phyloP scores from a whole-genome alignment of 92 coral and sea anemone genomes.

The Actinostola sp. region DNA sequence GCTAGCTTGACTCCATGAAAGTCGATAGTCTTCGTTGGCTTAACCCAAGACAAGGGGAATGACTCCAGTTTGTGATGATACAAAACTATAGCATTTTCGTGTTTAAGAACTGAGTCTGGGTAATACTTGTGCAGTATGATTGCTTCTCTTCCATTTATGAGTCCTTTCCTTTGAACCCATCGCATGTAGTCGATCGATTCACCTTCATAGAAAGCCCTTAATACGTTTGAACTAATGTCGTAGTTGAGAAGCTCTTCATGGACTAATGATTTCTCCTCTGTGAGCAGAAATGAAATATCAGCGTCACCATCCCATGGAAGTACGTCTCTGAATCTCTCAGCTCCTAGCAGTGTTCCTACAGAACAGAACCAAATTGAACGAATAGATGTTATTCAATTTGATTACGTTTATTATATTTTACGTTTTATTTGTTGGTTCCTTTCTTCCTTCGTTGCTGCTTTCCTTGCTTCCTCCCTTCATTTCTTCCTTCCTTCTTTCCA shows the following conservation, averaged over 20 bases:
- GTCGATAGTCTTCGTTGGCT: conserved; percentile 55
- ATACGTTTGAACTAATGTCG: conserved; percentile 70
- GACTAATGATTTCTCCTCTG: conserved; percentile 26
- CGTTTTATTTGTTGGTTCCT: background rate
- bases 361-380: no score
- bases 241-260: conserved; percentile 43
- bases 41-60: conserved; percentile 74
- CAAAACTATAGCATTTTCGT: conserved; percentile 50
- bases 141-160: conserved; percentile 39
- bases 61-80: conserved; percentile 52
- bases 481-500: no score
- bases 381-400: no score
- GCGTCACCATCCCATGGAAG: conserved; percentile 92
- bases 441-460: background rate
- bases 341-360: conserved; percentile 87
- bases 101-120: conserved; percentile 50
- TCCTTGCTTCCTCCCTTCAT: no score
- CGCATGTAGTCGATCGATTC: conserved; percentile 65
- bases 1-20: conserved; percentile 71
- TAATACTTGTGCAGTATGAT: conserved; percentile 63
- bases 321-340: conserved; percentile 62
- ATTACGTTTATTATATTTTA: background rate
- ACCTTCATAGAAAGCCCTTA: conserved; percentile 50
- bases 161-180: conserved; percentile 56
- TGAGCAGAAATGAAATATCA: conserved; percentile 70